phyloP scores from a whole-genome alignment of 2,888 invertebrate species.

The Xanthorhoe designata region DNA sequence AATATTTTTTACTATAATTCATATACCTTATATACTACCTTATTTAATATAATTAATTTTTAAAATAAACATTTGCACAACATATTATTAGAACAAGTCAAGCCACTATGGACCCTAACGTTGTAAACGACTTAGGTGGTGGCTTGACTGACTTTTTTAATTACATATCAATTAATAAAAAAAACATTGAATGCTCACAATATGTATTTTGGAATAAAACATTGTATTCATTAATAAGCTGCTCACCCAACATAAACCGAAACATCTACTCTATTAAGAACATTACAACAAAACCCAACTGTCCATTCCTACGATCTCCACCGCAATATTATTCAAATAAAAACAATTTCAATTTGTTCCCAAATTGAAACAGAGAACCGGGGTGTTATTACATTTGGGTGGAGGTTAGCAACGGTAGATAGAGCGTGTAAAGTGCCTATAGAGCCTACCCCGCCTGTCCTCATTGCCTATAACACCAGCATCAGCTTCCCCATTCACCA shows the following conservation, averaged over 20 bases:
- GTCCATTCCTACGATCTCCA: conserved; percentile 48
- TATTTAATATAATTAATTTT: too few relatives aligned
- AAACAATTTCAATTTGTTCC: conserved; percentile 86
- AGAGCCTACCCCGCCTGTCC: conserved; percentile 80
- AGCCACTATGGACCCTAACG: too few relatives aligned
- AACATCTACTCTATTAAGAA: conserved; percentile 27
- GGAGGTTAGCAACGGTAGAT: conserved; percentile 83
- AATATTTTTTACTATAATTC: too few relatives aligned
- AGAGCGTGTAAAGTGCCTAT: conserved; percentile 84
- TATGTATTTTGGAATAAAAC: too few relatives aligned
- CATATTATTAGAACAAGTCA: too few relatives aligned
- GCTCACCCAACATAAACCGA: not conserved
- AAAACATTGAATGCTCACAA: too few relatives aligned
- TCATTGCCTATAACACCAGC: conserved; percentile 82
- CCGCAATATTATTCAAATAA: conserved; percentile 84
- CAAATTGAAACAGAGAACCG: conserved; percentile 85
- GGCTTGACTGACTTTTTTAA: too few relatives aligned
- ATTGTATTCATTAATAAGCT: not conserved
- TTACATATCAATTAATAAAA: too few relatives aligned
- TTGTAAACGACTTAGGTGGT: too few relatives aligned
- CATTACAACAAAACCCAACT: conserved; percentile 53
- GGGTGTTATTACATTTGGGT: conserved; percentile 83
- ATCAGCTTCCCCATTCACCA: conserved; percentile 72
- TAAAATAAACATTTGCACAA: too few relatives aligned
- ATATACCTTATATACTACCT: too few relatives aligned